A percentile compares a stretch with the other conserved stretches of the same genome.
Evolutionary conservation across 2,797 vertebrate genomes (phyloP).

Genomic region (Smutsia gigantea): DNA sequence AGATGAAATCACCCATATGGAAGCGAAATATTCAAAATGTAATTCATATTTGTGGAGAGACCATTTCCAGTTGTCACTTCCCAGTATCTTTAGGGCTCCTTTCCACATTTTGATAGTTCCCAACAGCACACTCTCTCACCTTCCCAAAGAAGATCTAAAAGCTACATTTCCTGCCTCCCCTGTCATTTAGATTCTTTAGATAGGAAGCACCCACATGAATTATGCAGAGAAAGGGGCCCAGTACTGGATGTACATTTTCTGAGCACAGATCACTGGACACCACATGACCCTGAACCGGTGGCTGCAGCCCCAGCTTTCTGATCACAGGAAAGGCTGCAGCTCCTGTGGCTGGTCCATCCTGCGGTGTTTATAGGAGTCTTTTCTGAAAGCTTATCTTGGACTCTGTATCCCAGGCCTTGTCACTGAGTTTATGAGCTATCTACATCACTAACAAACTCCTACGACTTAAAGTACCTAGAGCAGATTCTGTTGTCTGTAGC

Average conservation of each 20-base stretch:
- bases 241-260: not conserved
- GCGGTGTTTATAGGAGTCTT: not conserved
- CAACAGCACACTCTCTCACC: not conserved
- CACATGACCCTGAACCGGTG: rapidly evolving
- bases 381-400: not conserved
- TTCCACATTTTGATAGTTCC: not conserved
- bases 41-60: not conserved
- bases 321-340: not conserved
- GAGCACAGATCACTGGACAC: not conserved
- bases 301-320: not conserved
- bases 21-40: not conserved
- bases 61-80: not conserved
- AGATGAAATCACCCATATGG: not conserved
- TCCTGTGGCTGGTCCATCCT: not conserved
- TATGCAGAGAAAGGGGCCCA: not conserved
- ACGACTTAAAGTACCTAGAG: not conserved
- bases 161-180: not conserved
- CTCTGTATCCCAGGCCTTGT: not conserved
- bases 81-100: not conserved
- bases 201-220: not conserved
- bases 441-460: not conserved
- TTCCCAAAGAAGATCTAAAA: not conserved
- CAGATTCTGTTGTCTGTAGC: not conserved
- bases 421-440: not conserved
- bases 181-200: not conserved